Percentiles rank a stretch among this genome's conserved stretches.
Conservation (phyloP, 2,113 vertebrate genomes). For the Vidua macroura region DNA sequence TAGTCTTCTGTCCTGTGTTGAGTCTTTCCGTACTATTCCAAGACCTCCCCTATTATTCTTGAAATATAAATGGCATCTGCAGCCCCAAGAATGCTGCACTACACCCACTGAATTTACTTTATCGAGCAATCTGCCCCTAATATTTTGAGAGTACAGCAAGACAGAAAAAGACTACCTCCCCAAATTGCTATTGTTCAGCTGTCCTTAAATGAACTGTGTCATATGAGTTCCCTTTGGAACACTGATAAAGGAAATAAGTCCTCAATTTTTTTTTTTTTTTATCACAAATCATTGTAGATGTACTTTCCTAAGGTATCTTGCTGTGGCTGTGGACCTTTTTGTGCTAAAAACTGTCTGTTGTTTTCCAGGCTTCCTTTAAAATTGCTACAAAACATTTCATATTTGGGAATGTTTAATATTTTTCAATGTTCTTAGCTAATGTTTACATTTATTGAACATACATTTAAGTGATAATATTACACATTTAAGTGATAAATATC, state of each 20-base stretch:
- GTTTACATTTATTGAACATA: not conserved
- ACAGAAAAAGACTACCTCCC: not conserved
- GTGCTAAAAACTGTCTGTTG: not conserved
- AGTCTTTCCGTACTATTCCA: not conserved
- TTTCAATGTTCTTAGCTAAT: not conserved
- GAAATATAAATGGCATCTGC: not conserved
- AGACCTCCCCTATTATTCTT: not conserved
- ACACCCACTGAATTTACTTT: slow-evolving; percentile 7
- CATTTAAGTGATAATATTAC: not conserved
- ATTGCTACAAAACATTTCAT: not conserved
- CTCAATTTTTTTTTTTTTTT: not conserved
- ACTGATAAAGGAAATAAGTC: not conserved
- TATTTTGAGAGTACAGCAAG: not conserved
- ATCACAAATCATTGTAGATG: not conserved
- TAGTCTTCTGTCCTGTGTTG: not conserved
- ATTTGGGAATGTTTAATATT: not conserved
- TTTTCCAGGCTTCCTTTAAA: not conserved
- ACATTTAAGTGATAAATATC: not conserved
- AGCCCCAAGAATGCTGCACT: not conserved
- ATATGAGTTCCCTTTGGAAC: not conserved
- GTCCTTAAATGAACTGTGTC: not conserved
- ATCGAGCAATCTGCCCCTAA: not conserved
- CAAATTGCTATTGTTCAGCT: not conserved
- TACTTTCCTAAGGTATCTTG: not conserved
- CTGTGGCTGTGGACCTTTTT: not conserved